Conservation (phyloP, 2,113 vertebrate genomes). For the Ptilorrhoa leucosticta region DNA sequence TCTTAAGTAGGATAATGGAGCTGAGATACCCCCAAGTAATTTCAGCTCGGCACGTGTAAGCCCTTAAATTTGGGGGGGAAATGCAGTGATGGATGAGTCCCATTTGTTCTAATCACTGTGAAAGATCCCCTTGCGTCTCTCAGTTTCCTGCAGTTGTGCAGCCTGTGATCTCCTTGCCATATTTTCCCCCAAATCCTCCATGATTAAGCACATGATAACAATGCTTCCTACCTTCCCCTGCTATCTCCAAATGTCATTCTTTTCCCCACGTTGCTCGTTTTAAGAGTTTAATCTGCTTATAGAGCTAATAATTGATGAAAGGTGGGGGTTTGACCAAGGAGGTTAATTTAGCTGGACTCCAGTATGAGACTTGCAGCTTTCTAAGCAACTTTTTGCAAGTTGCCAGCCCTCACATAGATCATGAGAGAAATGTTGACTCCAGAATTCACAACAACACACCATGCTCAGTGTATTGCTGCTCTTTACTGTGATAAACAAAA, state of each 20-base stretch:
- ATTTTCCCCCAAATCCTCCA: not conserved
- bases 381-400: not conserved
- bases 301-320: not conserved
- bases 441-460: not conserved
- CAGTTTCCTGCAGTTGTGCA: not conserved
- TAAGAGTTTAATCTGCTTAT: not conserved
- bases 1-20: not conserved
- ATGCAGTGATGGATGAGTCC: not conserved
- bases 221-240: not conserved
- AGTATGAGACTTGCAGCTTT: not conserved
- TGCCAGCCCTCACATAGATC: not conserved
- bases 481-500: constrained; percentile 4
- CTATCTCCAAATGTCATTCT: not conserved
- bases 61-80: not conserved
- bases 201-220: not conserved
- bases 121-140: not conserved
- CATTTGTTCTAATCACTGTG: not conserved
- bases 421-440: not conserved
- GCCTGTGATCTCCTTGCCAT: not conserved
- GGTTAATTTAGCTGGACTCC: not conserved
- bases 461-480: not conserved
- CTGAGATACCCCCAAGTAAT: not conserved
- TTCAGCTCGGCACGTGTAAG: not conserved
- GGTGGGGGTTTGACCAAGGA: not conserved
- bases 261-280: not conserved